Conservation (phyloP, 2,888 invertebrate genomes). For the Anthophora plumipes region DNA sequence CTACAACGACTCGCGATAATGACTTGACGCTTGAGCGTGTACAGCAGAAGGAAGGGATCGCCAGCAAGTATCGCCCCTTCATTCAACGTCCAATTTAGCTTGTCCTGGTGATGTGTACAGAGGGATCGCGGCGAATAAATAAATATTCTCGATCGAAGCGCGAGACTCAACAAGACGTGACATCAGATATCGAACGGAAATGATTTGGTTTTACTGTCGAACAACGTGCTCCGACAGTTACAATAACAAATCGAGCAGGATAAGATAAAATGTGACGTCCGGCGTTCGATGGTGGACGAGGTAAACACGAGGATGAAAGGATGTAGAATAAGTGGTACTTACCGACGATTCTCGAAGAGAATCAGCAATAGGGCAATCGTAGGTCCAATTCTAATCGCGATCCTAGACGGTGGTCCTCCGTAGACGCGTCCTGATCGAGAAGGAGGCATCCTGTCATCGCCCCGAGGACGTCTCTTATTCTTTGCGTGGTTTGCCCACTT, state of each 20-base stretch:
- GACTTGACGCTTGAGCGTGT: background rate
- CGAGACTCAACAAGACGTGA: conserved; percentile 11
- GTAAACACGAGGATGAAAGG: background rate
- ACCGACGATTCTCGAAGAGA: conserved; percentile 79
- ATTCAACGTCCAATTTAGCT: background rate
- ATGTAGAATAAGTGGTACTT: conserved; percentile 59
- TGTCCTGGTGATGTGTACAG: background rate
- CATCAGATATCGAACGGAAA: conserved; percentile 25
- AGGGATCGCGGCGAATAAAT: conserved; percentile 11
- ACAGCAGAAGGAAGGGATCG: background rate
- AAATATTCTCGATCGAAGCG: conserved; percentile 28
- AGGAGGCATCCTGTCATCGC: conserved; percentile 84
- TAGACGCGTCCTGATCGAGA: conserved; percentile 79
- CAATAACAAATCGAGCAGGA: conserved; percentile 38
- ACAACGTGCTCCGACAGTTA: background rate
- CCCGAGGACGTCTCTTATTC: conserved; percentile 76
- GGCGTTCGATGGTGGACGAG: background rate
- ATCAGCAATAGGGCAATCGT: conserved; percentile 74
- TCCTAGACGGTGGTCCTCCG: conserved; percentile 78
- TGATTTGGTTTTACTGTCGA: background rate
- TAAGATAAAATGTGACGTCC: conserved; percentile 23
- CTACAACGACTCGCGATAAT: background rate
- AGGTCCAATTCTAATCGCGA: conserved; percentile 71
- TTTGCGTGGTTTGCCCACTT: conserved; percentile 76
- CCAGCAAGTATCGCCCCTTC: background rate